Evolutionary conservation across 2,888 invertebrate species (phyloP).

Genomic region (Ormyrus rosae): DNA sequence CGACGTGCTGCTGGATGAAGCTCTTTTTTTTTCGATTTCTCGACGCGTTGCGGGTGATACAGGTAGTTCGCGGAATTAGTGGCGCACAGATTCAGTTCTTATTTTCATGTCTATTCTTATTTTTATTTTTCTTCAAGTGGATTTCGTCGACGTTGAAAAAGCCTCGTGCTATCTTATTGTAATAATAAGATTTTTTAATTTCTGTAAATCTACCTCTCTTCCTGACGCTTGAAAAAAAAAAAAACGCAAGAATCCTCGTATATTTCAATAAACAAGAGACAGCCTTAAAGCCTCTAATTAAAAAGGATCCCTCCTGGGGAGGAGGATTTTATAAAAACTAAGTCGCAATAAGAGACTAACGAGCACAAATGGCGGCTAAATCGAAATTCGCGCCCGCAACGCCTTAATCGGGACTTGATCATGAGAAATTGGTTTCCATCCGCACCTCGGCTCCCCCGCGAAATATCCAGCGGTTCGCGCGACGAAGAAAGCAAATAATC

Average conservation of each 20-base stretch:
- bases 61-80: too few species aligned
- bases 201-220: constrained; percentile 8
- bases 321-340: neutral
- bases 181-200: neutral
- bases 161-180: too few species aligned
- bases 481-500: constrained; percentile 30
- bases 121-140: too few species aligned
- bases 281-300: constrained; percentile 17
- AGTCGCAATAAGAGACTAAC: constrained; percentile 34
- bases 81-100: too few species aligned
- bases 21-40: too few species aligned
- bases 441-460: neutral
- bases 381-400: neutral
- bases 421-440: constrained; percentile 30
- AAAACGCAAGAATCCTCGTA: constrained; percentile 1
- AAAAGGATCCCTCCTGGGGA: constrained; percentile 17
- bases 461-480: neutral
- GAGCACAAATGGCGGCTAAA: constrained; percentile 28
- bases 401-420: constrained; percentile 47
- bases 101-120: too few species aligned
- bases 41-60: too few species aligned
- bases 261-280: constrained; percentile 31
- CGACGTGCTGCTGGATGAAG: too few species aligned
- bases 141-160: too few species aligned
- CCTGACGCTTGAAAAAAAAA: too few species aligned